Base-by-base conservation (phyloP, 2,888 invertebrate genomes). In the Euzophera pinguis region DNA sequence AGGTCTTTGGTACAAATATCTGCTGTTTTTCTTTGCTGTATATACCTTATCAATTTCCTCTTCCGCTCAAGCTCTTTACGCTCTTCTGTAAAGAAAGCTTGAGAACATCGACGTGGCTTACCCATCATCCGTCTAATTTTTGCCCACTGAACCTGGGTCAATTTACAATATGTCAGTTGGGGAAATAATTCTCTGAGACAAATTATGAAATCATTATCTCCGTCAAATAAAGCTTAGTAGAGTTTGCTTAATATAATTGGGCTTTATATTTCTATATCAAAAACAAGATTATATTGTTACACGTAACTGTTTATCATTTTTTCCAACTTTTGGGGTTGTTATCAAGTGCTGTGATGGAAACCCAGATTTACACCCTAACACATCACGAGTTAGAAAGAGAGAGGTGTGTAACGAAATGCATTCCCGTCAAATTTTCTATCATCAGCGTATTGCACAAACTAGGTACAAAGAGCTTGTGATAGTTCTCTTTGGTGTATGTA, bases 111-210 rank as follows among this genome's bases (percentile, higher is more conserved):
- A 47, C 99, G 90, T 0, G 99, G 99, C 74, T 99, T 99, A 0
- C 99, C 99, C 97, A 99, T 98, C 91, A 98, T 94, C 59, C 98
- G 90, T 52, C 99, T 92, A 54, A 99, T 96, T 82, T 97, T 97
- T 50, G 97, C 95, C 99, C 99, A 99, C 76, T 99, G 98, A 2
- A 95, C 93, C 65, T 98, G 93, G 1, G 96, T 95, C 56, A 99
- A 81, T 69, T 94, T 94, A 6, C 95, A 92, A 22, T 96, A 95
- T 75, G 96, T 95, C 54, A 99, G 84, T 69, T 96, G 95, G 0
- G 99, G 99, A 87, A 99, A 99, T 6, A 97, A 95, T 83, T 99
- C 99, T 73, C 94, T 94, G 37, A 99, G 88, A 75, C 98, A 98
- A 60, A 96, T 95, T 83, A 95, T 95, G 76, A 99, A 99, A 87